Conservation (phyloP, 1,140 invertebrate genomes). For the Drosophila murphyi region DNA sequence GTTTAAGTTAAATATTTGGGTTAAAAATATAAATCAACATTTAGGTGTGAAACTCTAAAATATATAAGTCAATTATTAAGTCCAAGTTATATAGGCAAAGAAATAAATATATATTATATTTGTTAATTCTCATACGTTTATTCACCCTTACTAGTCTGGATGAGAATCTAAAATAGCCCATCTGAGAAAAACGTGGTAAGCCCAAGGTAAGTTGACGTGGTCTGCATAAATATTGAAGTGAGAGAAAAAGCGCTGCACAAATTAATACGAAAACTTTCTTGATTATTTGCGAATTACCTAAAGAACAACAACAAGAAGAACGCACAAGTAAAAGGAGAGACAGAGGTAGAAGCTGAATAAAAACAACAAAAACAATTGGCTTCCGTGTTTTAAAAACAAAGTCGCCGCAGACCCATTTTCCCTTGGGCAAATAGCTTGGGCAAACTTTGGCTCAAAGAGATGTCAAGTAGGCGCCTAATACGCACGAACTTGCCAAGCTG, state of each 20-base stretch:
- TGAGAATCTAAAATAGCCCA: slow-evolving; percentile 1
- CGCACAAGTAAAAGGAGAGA: slow-evolving; percentile 21
- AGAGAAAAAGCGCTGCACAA: slow-evolving; percentile 50
- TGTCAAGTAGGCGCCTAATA: slow-evolving; percentile 77
- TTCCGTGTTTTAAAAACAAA: slow-evolving; percentile 61
- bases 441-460: slow-evolving; percentile 75
- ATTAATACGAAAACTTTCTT: slow-evolving; percentile 81
- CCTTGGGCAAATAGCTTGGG: slow-evolving; percentile 37
- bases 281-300: slow-evolving; percentile 80
- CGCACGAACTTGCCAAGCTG: slow-evolving; percentile 50
- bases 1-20: background rate
- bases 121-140: background rate
- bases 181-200: background rate
- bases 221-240: slow-evolving; percentile 69
- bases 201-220: slow-evolving; percentile 55
- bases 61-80: too few species aligned
- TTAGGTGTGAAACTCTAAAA: too few species aligned
- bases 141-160: background rate
- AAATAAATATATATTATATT: background rate
- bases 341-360: background rate
- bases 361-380: slow-evolving; percentile 54
- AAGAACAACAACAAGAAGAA: slow-evolving; percentile 34
- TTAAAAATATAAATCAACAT: too few species aligned
- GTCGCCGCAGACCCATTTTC: slow-evolving; percentile 38
- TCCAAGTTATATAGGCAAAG: background rate